Evolutionary conservation across 2,113 vertebrate genomes (phyloP).

Genomic region (Ivindomyrus marchei): DNA sequence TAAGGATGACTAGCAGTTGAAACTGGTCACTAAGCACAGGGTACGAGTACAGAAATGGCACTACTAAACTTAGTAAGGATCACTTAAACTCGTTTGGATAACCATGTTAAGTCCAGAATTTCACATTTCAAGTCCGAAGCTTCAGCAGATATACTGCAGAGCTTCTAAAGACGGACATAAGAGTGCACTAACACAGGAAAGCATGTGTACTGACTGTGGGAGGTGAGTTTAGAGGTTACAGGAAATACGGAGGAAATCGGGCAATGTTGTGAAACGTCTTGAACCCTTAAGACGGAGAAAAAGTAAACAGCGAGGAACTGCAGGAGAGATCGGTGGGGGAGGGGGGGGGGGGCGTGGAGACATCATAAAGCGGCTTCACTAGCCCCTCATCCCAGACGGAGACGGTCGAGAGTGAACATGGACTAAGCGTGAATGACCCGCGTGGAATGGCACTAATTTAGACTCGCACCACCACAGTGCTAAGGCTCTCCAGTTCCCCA

Average conservation of each 20-base stretch:
- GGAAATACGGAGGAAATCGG: background rate
- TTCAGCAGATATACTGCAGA: background rate
- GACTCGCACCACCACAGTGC: background rate
- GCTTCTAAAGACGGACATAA: background rate
- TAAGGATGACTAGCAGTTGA: background rate
- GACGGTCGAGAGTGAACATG: background rate
- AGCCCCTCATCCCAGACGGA: background rate
- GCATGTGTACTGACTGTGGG: background rate
- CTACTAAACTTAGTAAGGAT: background rate
- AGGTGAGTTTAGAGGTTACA: background rate
- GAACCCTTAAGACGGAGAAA: background rate
- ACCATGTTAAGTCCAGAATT: background rate
- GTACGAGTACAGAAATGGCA: background rate
- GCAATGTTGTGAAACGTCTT: background rate
- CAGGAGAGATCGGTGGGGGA: too few relatives aligned
- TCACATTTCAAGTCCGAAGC: background rate
- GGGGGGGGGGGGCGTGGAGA: background rate
- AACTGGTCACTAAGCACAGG: background rate
- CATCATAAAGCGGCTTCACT: background rate
- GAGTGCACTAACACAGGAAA: background rate
- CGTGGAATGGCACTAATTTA: background rate
- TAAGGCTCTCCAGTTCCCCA: conserved; percentile 11
- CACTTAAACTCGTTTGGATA: too few relatives aligned
- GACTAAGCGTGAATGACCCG: background rate
- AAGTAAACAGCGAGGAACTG: background rate